Base-by-base conservation (phyloP, 2,113 vertebrate species). In the Corapipo altera region DNA sequence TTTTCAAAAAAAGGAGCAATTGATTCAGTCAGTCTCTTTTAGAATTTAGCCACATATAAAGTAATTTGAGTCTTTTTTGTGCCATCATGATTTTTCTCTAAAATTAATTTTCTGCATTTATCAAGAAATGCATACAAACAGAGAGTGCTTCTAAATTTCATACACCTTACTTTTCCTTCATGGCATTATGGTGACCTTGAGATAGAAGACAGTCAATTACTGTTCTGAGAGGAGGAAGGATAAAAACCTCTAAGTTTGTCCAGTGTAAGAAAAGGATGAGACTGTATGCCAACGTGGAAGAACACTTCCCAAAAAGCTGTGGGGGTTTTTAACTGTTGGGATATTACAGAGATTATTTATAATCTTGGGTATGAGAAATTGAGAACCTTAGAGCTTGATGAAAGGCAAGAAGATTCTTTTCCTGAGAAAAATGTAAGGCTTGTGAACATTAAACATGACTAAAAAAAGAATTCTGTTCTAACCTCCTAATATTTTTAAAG, bases 351-450 rank as follows among this genome's bases (percentile, higher is more conserved):
- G 39, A 79, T 91, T 94, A 90, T 89, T 28, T 28, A 41, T 96
- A 78, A 69, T 95, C 85, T 32, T 73, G 55, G 61, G 5, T 95
- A 83, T 96, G 73, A 87, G 91, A 94, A 71, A 83, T 37, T 75
- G 44, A 88, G 58, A 88, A 83, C 49, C 27, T 80, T 73, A 94
- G 32, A 91, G 59, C 39, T 28, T 90, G 66, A 39, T 72, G 49
- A 94, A 89, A 59, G 43, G 69, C 30, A 72, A 58, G 43, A 52
- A 88, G 79, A 85, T 67, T 81, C n/a, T 58, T 86, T 91, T 93
- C 61, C 49, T 90, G 83, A 97, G 86, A 93, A 89, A 89, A 91
- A 78, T 88, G 41, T 72, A 73, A 46, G 83, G 64, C 67, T 93
- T 89, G 71, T 9, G 9, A 89, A 89, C 76, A 82, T 82, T 57